Base-by-base conservation (phyloP, 1,140 invertebrate genomes). In the Neodiprion pinetum region DNA sequence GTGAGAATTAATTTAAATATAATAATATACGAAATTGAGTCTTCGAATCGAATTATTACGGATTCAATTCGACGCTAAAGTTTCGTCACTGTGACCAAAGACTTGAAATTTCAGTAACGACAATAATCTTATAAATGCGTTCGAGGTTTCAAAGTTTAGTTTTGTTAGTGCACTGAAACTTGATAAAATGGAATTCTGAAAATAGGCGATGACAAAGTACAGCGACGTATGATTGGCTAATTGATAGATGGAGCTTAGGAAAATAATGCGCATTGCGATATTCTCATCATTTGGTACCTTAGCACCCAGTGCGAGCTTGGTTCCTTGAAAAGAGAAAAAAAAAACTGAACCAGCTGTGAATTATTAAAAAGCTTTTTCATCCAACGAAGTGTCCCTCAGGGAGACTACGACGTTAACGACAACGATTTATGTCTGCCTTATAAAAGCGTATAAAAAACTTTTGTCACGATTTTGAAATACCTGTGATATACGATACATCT, bases 401-500 rank as follows among this genome's bases (percentile, higher is more conserved):
- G 53, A 61, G 53, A 61, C 53, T 61, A 61, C 53, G 53, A 61
- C 53, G 53, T 40, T 40, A 40, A 61, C n/a, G 53, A 61, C 53
- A 61, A 61, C 9, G 11, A 14, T 61, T 17, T 17, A 61, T 17
- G n/a, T 61, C 53, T 40, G 28, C 28, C 28, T 40, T 40, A 40
- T 40, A 40, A 40, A 40, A 61, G 53, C 53, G 53, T 61, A 61
- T 61, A 61, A 61, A 61, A 61, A 5, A 3, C 28, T 61, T 40
- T 61, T 61, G 53, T 61, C 11, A 61, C n/a, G n/a, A 61, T 61
- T 61, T 61, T 12, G n/a, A 61, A 61, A 61, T 61, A 61, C n/a
- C 11, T 61, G 3, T 40, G 28, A 40, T 40, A 40, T 12, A 14
- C 11, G 53, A 61, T 61, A 61, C 11, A 61, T 61, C 53, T 61